A percentile compares a stretch with the other conserved stretches of the same genome.
Evolutionary conservation across 1,140 invertebrate genomes (phyloP).

Genomic region (Camponotus floridanus): DNA sequence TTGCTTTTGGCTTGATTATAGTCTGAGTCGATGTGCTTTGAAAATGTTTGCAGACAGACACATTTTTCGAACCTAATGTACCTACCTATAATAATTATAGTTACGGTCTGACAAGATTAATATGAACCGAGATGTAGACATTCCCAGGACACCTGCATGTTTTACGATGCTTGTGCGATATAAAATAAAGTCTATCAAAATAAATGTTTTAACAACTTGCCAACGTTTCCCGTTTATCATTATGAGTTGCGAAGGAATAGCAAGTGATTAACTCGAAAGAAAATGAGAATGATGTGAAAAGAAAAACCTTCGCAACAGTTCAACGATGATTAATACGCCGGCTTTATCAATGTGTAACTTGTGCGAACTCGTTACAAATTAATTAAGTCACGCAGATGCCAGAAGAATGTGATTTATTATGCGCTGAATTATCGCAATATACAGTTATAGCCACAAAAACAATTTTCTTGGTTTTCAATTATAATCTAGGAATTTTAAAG

Average conservation of each 20-base stretch:
- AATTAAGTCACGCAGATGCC: conserved; percentile 70
- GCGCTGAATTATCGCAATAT: conserved; percentile 19
- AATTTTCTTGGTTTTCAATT: background rate
- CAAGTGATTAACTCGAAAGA: conserved; percentile 65
- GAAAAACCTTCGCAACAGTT: conserved; percentile 53
- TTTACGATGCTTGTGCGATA: conserved; percentile 11
- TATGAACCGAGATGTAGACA: conserved; percentile 6
- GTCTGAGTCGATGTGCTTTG: background rate
- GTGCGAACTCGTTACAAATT: conserved; percentile 76
- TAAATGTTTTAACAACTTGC: conserved; percentile 51
- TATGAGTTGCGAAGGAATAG: background rate
- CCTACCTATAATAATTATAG: conserved; percentile 10
- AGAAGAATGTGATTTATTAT: conserved; percentile 67
- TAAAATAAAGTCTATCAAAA: conserved; percentile 37
- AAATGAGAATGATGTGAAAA: conserved; percentile 47
- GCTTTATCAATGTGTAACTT: conserved; percentile 69
- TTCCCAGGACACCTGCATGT: conserved; percentile 35
- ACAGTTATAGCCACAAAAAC: conserved; percentile 21
- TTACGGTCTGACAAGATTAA: conserved; percentile 27
- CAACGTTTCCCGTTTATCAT: conserved; percentile 39
- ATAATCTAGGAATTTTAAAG: background rate
- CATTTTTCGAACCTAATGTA: conserved; percentile 12
- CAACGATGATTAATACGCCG: conserved; percentile 71
- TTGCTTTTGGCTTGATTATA: conserved; percentile 31
- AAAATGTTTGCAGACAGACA: background rate